phyloP scores from a whole-genome alignment of 1,140 invertebrate species.

The Vollenhovia emeryi region DNA sequence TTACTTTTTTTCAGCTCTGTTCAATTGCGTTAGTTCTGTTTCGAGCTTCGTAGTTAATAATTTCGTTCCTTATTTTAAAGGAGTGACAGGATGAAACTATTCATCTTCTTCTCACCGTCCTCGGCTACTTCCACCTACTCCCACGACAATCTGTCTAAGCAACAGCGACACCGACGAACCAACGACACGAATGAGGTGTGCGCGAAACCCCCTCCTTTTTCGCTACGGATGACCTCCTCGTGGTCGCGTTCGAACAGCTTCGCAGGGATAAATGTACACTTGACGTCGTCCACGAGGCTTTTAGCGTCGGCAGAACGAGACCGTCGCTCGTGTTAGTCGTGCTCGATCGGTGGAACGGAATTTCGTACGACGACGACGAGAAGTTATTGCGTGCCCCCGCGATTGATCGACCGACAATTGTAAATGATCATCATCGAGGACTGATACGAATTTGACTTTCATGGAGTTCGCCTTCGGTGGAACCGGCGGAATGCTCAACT shows the following conservation, averaged over 20 bases:
- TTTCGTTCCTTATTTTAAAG: too few species aligned
- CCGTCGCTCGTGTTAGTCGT: constrained; percentile 56
- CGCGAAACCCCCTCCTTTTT: constrained; percentile 62
- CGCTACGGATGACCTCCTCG: constrained; percentile 68
- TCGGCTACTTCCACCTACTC: constrained; percentile 46
- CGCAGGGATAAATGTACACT: constrained; percentile 74
- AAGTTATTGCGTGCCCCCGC: neutral
- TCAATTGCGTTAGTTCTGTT: too few species aligned
- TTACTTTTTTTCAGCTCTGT: too few species aligned
- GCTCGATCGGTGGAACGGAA: constrained; percentile 56
- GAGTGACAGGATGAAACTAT: neutral
- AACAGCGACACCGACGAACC: constrained; percentile 41
- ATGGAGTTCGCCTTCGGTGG: constrained; percentile 4
- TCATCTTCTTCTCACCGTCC: constrained; percentile 29
- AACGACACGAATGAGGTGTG: constrained; percentile 63
- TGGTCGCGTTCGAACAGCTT: constrained; percentile 70
- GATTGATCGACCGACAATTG: neutral
- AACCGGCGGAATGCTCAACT: neutral
- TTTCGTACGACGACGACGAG: constrained; percentile 21
- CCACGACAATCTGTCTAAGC: constrained; percentile 50
- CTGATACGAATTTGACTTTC: constrained; percentile 12
- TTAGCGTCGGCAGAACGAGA: constrained; percentile 70
- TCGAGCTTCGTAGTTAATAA: too few species aligned
- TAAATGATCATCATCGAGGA: constrained; percentile 7
- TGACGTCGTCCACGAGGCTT: constrained; percentile 69